Base-by-base conservation (phyloP, 2,888 invertebrate genomes). In the Acronicta alni region DNA sequence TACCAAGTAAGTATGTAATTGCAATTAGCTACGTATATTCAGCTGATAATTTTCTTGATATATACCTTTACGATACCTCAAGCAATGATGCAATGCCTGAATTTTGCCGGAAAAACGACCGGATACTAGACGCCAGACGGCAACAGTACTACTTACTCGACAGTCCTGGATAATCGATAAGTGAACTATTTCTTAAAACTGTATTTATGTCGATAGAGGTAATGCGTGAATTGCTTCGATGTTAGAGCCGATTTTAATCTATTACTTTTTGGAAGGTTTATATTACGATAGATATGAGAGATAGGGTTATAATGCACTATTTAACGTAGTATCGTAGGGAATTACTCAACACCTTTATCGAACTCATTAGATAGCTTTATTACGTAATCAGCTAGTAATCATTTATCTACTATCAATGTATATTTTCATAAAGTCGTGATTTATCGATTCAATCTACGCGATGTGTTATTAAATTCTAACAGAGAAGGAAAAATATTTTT, bases 401-500 rank as follows among this genome's bases (percentile, higher is more conserved):
- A 52, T 63, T 44, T 72, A 59, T 67, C 60, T 54, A 38, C 9
- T 26, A 15, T 14, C 37, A 37, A 17, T 46, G n/a, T 48, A 38
- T 64, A 14, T 57, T 44, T 41, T 30, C 46, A 58, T 46, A 39
- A 39, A 47, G 15, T 43, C 72, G 72, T 72, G 72, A 72, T 67
- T 72, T 47, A 67, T 67, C 45, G 18, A 68, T 62, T 49, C 18
- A 37, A 43, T 30, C 30, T 30, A 12, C 3, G 3, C 30, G 30
- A 10, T 26, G 9, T n/a, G 14, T 35, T n/a, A 32, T 14, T 14
- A 14, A 32, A 32, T 32, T 32, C 14, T 26, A 30, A 35, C n/a
- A 35, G 35, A 35, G 16, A 3, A 46, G 9, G 18, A 10, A 35
- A 35, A 18, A 18, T 6, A 23, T 20, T 6, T 23, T 23, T 23